Evolutionary conservation across 2,888 invertebrate genomes (phyloP), one percentile per base, ranked within the genome.

Genomic region (Drosophila greeni): DNA sequence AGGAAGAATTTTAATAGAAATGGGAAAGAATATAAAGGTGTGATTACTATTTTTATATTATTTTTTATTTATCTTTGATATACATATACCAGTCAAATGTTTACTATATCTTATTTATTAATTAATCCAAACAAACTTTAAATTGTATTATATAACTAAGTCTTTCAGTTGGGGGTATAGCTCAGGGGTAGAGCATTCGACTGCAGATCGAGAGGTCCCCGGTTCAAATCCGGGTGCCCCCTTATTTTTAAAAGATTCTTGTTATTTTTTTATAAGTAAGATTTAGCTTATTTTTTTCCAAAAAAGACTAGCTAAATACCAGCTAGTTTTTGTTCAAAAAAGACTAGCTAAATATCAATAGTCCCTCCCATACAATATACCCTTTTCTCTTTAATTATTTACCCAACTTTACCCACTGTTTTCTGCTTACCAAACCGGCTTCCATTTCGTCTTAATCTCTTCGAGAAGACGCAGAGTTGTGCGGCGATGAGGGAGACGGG

Each of bases 221-320:
- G 82, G 84, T 82, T 84, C 82, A 81, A 82, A 75, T 84, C 84
- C 84, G 83, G 84, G 72, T 82, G 84, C 78, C 83, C 83, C 81
- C 81, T 77, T 8, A 5, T 45, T 16, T 45, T 43, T 8, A 6
- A 5, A 6, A 6, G 3, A 18, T 37, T 37, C 3, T 12, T 14
- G 11, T 26, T 43, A 16, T 12, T 43, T 43, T 43, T 2, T 26
- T n/a, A n/a, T n/a, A n/a, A 26, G 0, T 2, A 16, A 12, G 0
- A 16, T 16, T 12, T 6, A 43, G 11, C 1, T 16, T 5, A 3
- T 3, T 11, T 26, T 4, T 1, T n/a, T n/a, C n/a, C 0, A 2
- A 9, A 7, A 9, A 16, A 26, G 9, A 26, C 8, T 8, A 9
- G 3, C 5, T 16, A 7, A 16, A 16, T 16, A 16, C 3, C 16